Conservation (phyloP, 2,113 vertebrate genomes). For the Paramormyrops kingsleyae region DNA sequence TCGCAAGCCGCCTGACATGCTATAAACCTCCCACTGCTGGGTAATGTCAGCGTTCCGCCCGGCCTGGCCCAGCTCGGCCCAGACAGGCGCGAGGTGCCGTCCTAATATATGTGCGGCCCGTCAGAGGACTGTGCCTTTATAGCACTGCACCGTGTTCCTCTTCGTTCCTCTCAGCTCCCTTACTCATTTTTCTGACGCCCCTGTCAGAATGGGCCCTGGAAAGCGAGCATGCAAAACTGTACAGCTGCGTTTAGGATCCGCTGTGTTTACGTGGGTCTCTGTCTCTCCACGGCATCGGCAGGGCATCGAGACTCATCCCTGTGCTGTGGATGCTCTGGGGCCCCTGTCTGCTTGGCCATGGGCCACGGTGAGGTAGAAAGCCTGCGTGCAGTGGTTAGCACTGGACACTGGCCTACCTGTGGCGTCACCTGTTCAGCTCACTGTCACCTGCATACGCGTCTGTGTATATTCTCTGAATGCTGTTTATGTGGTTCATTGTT, state of each 20-base stretch:
- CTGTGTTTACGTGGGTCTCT: constrained; percentile 51
- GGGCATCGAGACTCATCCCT: not conserved
- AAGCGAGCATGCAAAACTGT: constrained; percentile 49
- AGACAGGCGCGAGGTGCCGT: constrained; percentile 43
- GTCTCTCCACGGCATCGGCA: not conserved
- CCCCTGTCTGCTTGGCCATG: not conserved
- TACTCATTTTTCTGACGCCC: constrained; percentile 47
- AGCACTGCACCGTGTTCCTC: constrained; percentile 27
- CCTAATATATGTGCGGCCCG: constrained; percentile 31
- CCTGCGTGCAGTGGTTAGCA: constrained; percentile 5
- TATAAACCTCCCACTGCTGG: constrained; percentile 64
- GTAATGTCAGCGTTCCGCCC: constrained; percentile 51
- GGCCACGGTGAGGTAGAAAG: not conserved
- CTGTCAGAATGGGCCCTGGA: constrained; percentile 50
- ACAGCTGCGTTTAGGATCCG: constrained; percentile 50
- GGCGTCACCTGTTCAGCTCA: constrained; percentile 48
- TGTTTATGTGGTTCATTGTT: not conserved
- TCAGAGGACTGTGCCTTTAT: constrained; percentile 32
- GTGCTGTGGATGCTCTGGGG: not conserved
- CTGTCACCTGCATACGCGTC: constrained; percentile 26
- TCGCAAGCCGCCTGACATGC: constrained; percentile 55
- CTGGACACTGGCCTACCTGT: constrained; percentile 30
- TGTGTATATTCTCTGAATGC: not conserved
- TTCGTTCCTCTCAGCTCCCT: constrained; percentile 20
- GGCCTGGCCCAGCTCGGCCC: constrained; percentile 16